Base-by-base conservation (phyloP, 2,888 invertebrate genomes). In the Apamea sordens region DNA sequence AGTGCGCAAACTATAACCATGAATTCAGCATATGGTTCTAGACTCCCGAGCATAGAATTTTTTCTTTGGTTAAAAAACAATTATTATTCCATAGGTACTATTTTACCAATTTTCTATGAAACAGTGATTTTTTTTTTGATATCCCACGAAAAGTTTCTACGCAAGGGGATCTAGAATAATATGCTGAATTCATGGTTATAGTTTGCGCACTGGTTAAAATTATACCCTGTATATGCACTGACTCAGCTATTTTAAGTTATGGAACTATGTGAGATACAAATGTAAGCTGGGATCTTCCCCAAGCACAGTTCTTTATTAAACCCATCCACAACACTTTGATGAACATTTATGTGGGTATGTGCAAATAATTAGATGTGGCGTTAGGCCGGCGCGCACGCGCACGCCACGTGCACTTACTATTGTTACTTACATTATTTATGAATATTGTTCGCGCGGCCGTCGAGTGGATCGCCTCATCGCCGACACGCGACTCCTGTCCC, bases 391-490 rank as follows among this genome's bases (percentile, higher is more conserved):
- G 70, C 24, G 80, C 86, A 86, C 86, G 86, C 75, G 86, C 86
- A 76, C 83, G 89, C 80, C 95, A 92, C 94, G 94, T 94, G 95
- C 85, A 88, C 90, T 84, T 84, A 86, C 87, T 91, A 94, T 95
- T 95, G 94, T 95, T 93, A 92, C 92, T 91, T 85, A 85, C 91
- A 93, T 95, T 96, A 96, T 96, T 96, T 96, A 96, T 96, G 96
- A 95, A 96, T 95, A 96, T 96, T 94, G 95, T 95, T 94, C 90
- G 89, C 80, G 80, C 86, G 91, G 89, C 89, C 85, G 91, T 88
- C 89, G 88, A 89, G 89, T 91, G 92, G 91, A 94, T 94, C 93
- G 92, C 75, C 82, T 93, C 92, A 94, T 94, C 92, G 92, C 74
- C 82, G 93, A 82, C 95, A 94, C 95, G 95, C 91, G 95, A 79